Evolutionary conservation across 2,797 vertebrate genomes (phyloP), one percentile per base, ranked within the genome.

Genomic region (Neoniphon sammara): DNA sequence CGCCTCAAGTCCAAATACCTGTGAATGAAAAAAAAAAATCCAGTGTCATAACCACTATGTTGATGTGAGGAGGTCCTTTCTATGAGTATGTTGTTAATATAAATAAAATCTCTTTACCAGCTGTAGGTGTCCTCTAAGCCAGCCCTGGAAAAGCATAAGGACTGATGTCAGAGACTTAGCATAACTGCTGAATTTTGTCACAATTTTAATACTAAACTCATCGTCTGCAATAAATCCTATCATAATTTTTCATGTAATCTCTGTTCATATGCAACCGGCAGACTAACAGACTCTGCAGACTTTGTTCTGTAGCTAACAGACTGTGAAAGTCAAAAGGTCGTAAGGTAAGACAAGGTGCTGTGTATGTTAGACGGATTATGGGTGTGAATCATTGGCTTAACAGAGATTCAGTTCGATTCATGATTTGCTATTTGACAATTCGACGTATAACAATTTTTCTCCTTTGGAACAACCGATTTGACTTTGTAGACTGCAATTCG

Each of bases 1-100:
- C 92, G 94, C 71, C 97, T 95, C 85, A 99, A 91, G 87, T 99
- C 97, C 85, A 98, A 88, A 90, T 99, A 99, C 98, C 98, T 99
- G 92, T 4, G 83, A 81, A 82, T 69, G 1, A 66, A 46, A 27
- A 81, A 15, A 8, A n/a, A 34, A 57, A 52, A 12, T 17, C 9
- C 27, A 60, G 2, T 0, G 1, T 36, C 10, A 61, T 27, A 23
- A 55, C 1, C 25, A 63, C 36, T 65, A 12, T 47, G 57, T 23
- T n/a, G 1, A 14, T 11, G 17, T 46, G 5, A 25, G 53, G 1
- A 11, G 0, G 0, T 3, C 10, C 0, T 27, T 25, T 49, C 0
- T 20, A 57, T 9, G 14, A 7, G 56, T 42, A 82, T 77, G 30
- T 20, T 64, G 10, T 14, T 25, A 0, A 34, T 46, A 11, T 4